phyloP scores from a whole-genome alignment of 1,140 invertebrate species.

The Pygmarrhopalites habei region DNA sequence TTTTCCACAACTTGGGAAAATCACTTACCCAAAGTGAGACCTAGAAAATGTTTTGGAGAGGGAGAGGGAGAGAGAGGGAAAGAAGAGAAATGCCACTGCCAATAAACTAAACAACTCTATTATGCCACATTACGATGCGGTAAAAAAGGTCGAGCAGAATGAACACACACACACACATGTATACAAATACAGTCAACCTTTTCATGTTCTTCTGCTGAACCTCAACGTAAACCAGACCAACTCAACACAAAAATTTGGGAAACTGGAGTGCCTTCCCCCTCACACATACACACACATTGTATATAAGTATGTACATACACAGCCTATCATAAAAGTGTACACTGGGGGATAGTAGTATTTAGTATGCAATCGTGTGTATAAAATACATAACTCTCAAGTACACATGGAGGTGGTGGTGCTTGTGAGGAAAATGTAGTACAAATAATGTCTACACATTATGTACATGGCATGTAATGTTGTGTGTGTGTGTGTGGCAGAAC shows the following conservation, averaged over 20 bases:
- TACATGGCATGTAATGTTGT: no score
- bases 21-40: no score
- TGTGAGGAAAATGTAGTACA: no score
- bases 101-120: conserved; percentile 31
- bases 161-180: not conserved
- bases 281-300: not conserved
- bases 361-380: no score
- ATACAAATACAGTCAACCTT: not conserved
- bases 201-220: not conserved
- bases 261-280: conserved; percentile 14
- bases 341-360: no score
- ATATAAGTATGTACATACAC: not conserved
- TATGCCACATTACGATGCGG: conserved; percentile 22
- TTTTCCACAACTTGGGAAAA: conserved; percentile 12
- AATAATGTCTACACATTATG: no score
- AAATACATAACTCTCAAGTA: no score
- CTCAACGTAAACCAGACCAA: not conserved
- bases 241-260: conserved; percentile 27
- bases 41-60: no score
- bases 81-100: conserved; percentile 8
- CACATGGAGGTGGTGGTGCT: no score
- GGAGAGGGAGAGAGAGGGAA: not conserved
- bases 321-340: not conserved
- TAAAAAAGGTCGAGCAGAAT: conserved; percentile 18
- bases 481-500: no score